phyloP scores from a whole-genome alignment of 2,888 invertebrate species.

The Cosmorhoe ocellata region DNA sequence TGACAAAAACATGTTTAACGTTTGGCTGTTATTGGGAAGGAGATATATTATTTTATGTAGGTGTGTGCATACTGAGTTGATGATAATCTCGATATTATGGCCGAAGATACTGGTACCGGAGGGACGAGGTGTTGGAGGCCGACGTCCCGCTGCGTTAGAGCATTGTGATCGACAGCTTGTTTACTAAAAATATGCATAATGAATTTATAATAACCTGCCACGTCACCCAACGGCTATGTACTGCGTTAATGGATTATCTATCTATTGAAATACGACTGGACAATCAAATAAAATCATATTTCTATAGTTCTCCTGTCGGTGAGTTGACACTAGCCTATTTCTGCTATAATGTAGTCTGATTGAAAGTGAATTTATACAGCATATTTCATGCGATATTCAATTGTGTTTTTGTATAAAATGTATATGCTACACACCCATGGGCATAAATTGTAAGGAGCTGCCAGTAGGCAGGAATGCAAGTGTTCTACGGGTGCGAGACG shows the following conservation, averaged over 20 bases:
- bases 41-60: constrained; percentile 30
- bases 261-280: constrained; percentile 39
- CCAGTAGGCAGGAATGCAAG: constrained; percentile 51
- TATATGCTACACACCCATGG: neutral
- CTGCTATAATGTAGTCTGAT: constrained; percentile 20
- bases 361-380: constrained; percentile 18
- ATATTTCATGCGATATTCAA: constrained; percentile 2
- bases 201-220: constrained; percentile 78
- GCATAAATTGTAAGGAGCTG: constrained; percentile 23
- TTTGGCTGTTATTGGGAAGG: constrained; percentile 44
- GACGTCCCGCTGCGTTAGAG: constrained; percentile 69
- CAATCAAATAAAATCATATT: constrained; percentile 33
- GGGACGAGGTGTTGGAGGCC: constrained; percentile 69
- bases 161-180: constrained; percentile 83
- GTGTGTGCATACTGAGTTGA: constrained; percentile 45
- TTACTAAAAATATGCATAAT: constrained; percentile 83
- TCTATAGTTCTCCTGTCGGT: constrained; percentile 26
- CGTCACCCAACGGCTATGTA: constrained; percentile 52
- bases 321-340: constrained; percentile 31
- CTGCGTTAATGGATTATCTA: constrained; percentile 38
- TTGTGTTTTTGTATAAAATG: too few species aligned
- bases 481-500: constrained; percentile 57
- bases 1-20: constrained; percentile 62
- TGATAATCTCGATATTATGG: constrained; percentile 61
- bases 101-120: constrained; percentile 51